These are phyloP conservation scores for Mantis religiosa DNA, from an alignment of 2,888 invertebrate genomes.

Conservation along the genomic window DNA sequence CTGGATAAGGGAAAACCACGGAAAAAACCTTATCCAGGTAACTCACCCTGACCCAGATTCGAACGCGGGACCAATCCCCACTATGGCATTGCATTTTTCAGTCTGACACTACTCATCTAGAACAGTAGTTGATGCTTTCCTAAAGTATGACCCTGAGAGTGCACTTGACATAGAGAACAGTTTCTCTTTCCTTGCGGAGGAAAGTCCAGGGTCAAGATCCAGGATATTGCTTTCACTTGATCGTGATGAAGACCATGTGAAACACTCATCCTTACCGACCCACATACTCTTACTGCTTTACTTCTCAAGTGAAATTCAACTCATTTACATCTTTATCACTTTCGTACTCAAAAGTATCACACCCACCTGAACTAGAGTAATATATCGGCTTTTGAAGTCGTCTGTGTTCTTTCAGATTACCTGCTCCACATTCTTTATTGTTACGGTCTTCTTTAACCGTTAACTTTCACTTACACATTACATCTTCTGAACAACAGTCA, in stretches of 20 bases:
- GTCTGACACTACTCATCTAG: too few species aligned
- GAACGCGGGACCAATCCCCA: too few species aligned
- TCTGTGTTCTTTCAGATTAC: not conserved
- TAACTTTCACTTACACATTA: too few species aligned
- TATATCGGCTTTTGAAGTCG: not conserved
- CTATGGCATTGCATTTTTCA: too few species aligned
- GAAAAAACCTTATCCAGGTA: too few species aligned
- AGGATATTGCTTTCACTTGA: not conserved
- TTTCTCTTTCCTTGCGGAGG: not conserved
- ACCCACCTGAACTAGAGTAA: not conserved
- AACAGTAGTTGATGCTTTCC: not conserved
- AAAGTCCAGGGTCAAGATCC: not conserved
- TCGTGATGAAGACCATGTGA: not conserved
- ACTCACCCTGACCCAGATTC: too few species aligned
- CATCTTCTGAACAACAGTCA: too few species aligned
- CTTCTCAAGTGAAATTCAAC: not conserved
- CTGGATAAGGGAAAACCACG: too few species aligned
- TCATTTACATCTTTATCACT: not conserved
- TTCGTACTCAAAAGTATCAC: not conserved
- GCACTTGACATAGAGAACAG: not conserved
- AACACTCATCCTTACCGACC: not conserved
- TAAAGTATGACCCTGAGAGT: not conserved
- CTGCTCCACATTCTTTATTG: too few species aligned
- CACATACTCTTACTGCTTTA: not conserved
- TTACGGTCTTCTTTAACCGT: too few species aligned